Evolutionary conservation across 2,888 invertebrate species (phyloP).

Genomic region (Adelphocoris suturalis): DNA sequence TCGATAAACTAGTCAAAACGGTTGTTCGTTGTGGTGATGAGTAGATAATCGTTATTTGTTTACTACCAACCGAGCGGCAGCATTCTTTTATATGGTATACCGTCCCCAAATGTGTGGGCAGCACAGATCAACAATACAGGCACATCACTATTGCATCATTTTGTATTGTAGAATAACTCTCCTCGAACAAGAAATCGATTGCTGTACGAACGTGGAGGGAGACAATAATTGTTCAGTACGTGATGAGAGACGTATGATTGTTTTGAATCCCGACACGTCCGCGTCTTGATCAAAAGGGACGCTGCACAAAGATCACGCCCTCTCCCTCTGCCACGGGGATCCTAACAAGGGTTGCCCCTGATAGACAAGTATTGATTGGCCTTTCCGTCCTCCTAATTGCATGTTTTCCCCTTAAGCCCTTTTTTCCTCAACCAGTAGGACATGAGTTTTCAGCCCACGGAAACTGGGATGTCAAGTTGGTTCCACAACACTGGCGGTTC

Average conservation of each 20-base stretch:
- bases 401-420: slow-evolving; percentile 51
- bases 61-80: no score
- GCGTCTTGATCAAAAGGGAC: slow-evolving; percentile 59
- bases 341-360: slow-evolving; percentile 66
- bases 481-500: no score
- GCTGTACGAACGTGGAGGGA: background rate
- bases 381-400: slow-evolving; percentile 66
- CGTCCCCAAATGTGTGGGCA: no score
- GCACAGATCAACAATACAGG: no score
- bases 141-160: no score
- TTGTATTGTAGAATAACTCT: background rate
- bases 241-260: slow-evolving; percentile 46
- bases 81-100: no score
- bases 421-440: slow-evolving; percentile 16
- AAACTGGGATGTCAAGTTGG: no score
- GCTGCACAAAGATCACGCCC: slow-evolving; percentile 58
- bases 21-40: no score
- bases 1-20: no score
- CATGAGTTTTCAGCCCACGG: background rate
- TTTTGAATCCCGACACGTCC: slow-evolving; percentile 62
- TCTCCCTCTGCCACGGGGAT: background rate
- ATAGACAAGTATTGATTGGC: slow-evolving; percentile 71
- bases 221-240: slow-evolving; percentile 43
- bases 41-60: no score
- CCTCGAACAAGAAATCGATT: background rate